Base-by-base conservation (phyloP, 2,797 vertebrate genomes). In the Artibeus lituratus region DNA sequence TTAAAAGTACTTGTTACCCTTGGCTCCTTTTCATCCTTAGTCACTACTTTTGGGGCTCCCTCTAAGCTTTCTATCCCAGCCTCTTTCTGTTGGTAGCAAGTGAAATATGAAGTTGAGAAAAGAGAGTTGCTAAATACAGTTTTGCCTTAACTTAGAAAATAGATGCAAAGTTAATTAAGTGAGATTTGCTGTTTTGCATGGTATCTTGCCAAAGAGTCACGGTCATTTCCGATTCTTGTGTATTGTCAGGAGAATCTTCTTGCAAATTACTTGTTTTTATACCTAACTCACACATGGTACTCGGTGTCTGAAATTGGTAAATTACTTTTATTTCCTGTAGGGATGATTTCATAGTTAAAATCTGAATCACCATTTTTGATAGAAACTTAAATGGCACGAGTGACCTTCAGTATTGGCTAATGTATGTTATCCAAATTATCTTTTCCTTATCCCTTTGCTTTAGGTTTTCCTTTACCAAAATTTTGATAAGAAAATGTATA, bases 61-160 rank as follows among this genome's bases (percentile, higher is more conserved):
- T 55, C 22, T 89, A 74, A 39, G 15, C 87, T 82, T 69, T 80
- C 72, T 91, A 0, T 94, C 24, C 35, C 21, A 91, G 47, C 76
- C 85, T 95, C 83, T 96, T 96, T 95, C 86, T 95, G 11, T 93
- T 94, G 80, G 89, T 87, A 96, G 84, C 87, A 91, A 74, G 15
- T 78, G 14, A 78, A 92, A 73, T 76, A 53, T 1, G 16, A 90
- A 92, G 12, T 95, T 93, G 26, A 92, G 53, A 81, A 65, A 94
- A 96, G 44, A 94, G 29, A 74, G 12, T 87, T 90, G 37, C 84
- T 89, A 62, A 91, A 70, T 91, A 59, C 4, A 4, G 21, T 87
- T 82, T 91, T 72, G 1, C 72, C 55, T 87, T 94, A 77, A 90
- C 65, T 26, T 94, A 76, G 32, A 78, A 93, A 91, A 74, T 53